Conservation (phyloP, 92 coral and sea anemone genomes). For the Hydrozoanthus gracilis region DNA sequence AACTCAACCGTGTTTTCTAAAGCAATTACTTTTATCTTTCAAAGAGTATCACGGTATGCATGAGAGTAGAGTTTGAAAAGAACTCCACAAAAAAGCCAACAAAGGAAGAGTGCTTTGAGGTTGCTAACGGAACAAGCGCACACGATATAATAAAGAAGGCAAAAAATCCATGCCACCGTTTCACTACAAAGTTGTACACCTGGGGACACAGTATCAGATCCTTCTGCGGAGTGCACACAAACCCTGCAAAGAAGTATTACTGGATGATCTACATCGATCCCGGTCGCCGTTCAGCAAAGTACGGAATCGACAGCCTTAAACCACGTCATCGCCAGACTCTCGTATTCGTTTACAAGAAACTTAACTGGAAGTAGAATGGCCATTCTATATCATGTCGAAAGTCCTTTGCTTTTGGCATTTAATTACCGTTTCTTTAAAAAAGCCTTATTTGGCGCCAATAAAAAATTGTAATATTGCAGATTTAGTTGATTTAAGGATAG, state of each 20-base stretch:
- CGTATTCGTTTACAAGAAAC: neutral
- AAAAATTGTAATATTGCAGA: no score
- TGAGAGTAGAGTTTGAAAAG: neutral
- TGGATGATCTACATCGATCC: neutral
- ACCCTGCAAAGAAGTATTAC: neutral
- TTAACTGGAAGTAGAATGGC: neutral
- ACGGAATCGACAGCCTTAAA: neutral
- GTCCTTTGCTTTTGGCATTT: no score
- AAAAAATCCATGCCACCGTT: neutral
- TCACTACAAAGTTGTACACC: neutral
- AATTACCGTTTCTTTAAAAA: no score
- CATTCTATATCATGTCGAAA: neutral
- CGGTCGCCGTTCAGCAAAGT: neutral
- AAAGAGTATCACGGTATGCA: neutral
- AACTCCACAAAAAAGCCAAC: neutral
- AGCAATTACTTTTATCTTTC: neutral
- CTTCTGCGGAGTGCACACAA: neutral
- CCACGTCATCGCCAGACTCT: constrained; percentile 1
- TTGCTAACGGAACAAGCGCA: neutral
- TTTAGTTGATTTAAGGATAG: no score
- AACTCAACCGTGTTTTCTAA: no score
- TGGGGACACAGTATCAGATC: neutral
- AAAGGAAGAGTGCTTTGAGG: neutral
- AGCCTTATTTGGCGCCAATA: no score
- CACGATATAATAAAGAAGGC: neutral